phyloP scores from a whole-genome alignment of 2,888 invertebrate genomes.

The Tachina grossa region DNA sequence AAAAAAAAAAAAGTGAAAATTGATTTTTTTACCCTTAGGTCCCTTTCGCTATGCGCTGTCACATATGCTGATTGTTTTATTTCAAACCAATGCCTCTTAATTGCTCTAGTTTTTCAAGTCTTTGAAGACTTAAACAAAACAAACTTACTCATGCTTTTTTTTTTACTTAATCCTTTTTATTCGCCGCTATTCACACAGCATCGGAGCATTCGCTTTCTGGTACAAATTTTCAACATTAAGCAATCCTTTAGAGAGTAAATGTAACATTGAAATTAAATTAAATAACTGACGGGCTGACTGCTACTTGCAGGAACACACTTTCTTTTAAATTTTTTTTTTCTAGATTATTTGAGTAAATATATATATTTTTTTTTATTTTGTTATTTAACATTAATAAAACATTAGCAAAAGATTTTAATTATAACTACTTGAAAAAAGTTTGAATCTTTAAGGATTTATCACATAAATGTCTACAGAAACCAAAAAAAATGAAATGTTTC shows the following conservation, averaged over 20 bases:
- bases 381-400: slow-evolving; percentile 46
- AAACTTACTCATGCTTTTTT: slow-evolving; percentile 15
- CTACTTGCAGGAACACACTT: background rate
- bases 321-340: background rate
- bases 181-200: background rate
- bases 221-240: slow-evolving; percentile 30
- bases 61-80: slow-evolving; percentile 40
- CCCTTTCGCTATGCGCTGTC: too few relatives aligned
- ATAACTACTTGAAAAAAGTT: slow-evolving; percentile 62
- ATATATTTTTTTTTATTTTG: too few relatives aligned
- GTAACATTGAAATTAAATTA: slow-evolving; percentile 57
- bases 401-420: slow-evolving; percentile 65
- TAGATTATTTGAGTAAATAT: background rate
- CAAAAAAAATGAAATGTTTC: slow-evolving; percentile 10
- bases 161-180: slow-evolving; percentile 14
- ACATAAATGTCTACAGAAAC: slow-evolving; percentile 54
- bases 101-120: slow-evolving; percentile 49
- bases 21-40: too few relatives aligned
- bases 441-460: slow-evolving; percentile 68
- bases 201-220: background rate
- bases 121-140: slow-evolving; percentile 41
- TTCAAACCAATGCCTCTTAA: slow-evolving; percentile 50
- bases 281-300: slow-evolving; percentile 8
- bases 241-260: slow-evolving; percentile 52
- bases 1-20: too few relatives aligned